phyloP scores from a whole-genome alignment of 2,888 invertebrate genomes.

The Dendrolimus pini region DNA sequence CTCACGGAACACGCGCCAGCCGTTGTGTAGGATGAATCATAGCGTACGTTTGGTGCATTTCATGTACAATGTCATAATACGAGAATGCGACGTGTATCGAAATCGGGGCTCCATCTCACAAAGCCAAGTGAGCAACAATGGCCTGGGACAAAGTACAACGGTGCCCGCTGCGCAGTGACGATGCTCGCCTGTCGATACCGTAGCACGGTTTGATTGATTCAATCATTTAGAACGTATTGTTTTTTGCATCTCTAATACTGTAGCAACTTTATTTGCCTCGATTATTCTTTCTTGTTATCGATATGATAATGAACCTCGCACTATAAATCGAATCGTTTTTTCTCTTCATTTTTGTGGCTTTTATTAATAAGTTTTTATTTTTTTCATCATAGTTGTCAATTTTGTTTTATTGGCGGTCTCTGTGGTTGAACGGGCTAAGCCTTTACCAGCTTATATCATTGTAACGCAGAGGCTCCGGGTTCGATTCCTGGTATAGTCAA shows the following conservation, averaged over 20 bases:
- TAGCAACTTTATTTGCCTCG: background rate
- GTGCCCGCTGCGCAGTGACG: conserved; percentile 8
- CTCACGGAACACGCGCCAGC: background rate
- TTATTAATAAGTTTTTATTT: no score
- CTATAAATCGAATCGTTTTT: background rate
- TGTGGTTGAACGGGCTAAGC: no score
- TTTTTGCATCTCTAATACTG: background rate
- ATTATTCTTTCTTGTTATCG: background rate
- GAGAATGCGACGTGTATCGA: conserved; percentile 18
- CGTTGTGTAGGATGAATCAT: conserved; percentile 2
- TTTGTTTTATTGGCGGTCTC: no score
- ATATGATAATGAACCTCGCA: background rate
- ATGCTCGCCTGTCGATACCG: background rate
- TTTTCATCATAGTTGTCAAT: no score
- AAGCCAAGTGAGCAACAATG: conserved; percentile 51
- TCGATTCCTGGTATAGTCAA: no score
- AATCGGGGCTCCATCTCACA: conserved; percentile 33
- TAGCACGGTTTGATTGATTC: background rate
- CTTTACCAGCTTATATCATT: no score
- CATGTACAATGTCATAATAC: conserved; percentile 21
- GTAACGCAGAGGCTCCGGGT: no score
- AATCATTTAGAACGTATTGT: background rate
- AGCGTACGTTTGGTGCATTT: conserved; percentile 8
- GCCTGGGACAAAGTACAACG: conserved; percentile 15
- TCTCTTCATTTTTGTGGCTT: background rate